Conservation (phyloP, 2,113 vertebrate genomes). For the Halichoerus grypus region DNA sequence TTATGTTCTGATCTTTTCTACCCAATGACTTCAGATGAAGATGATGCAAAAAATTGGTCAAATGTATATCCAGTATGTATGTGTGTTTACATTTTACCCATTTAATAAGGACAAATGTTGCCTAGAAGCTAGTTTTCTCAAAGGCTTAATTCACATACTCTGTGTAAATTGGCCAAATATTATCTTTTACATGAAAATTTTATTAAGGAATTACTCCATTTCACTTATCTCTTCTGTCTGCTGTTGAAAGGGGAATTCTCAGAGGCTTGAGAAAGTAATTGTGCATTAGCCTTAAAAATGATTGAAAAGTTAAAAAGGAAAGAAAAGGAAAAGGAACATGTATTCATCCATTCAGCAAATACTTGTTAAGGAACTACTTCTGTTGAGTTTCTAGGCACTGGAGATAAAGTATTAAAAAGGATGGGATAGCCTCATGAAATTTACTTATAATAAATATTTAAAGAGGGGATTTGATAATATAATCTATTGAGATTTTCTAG, state of each 20-base stretch:
- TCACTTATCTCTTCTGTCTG: not conserved
- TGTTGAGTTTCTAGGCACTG: conserved; percentile 15
- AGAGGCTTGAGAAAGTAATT: conserved; percentile 56
- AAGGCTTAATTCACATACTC: not conserved
- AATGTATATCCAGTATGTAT: not conserved
- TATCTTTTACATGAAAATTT: conserved; percentile 47
- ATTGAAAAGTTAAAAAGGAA: conserved; percentile 45
- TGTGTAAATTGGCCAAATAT: not conserved
- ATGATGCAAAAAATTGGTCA: not conserved
- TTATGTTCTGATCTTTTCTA: conserved; percentile 39
- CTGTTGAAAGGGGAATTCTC: conserved; percentile 52
- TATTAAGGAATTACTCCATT: conserved; percentile 34
- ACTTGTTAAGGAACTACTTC: conserved; percentile 49
- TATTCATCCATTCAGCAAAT: conserved; percentile 18
- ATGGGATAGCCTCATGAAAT: not conserved
- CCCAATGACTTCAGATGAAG: not conserved
- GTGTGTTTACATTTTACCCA: not conserved
- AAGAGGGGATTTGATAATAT: conserved; percentile 6
- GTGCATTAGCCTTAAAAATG: conserved; percentile 46
- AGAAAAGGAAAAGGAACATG: conserved; percentile 51
- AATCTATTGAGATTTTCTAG: conserved; percentile 25
- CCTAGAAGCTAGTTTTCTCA: conserved; percentile 38
- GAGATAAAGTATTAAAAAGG: conserved; percentile 40
- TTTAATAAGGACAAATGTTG: conserved; percentile 30
- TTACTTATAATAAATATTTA: conserved; percentile 38